phyloP scores from a whole-genome alignment of 2,888 invertebrate species.

The Agrilus biguttatus region DNA sequence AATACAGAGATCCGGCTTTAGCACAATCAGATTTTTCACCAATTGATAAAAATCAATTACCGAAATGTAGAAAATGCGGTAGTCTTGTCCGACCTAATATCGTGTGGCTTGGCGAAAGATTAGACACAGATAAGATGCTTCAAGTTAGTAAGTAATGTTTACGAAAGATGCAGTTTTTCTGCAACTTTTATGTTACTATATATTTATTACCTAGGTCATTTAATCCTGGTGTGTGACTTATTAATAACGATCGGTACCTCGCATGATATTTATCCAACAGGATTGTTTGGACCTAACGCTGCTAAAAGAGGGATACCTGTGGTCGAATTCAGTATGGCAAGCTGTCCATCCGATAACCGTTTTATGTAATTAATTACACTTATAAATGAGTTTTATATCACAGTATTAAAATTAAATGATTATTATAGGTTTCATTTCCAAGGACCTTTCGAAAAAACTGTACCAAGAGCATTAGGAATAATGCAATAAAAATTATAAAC shows the following conservation, averaged over 20 bases:
- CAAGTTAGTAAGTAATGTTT: constrained; percentile 41
- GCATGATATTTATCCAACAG: constrained; percentile 76
- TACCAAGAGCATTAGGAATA: constrained; percentile 23
- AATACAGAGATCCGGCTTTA: constrained; percentile 19
- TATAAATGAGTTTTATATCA: too few relatives aligned
- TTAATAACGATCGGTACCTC: constrained; percentile 78
- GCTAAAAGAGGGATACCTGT: constrained; percentile 59
- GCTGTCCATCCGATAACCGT: constrained; percentile 19
- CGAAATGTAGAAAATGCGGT: constrained; percentile 55
- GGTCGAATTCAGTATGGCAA: constrained; percentile 51
- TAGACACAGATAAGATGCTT: constrained; percentile 45
- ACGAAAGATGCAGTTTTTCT: background rate
- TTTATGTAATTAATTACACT: constrained; percentile 12
- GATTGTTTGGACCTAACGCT: constrained; percentile 70
- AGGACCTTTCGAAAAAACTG: constrained; percentile 24
- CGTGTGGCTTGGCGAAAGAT: constrained; percentile 77
- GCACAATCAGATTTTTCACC: constrained; percentile 35
- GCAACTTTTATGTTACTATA: background rate
- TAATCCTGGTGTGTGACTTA: constrained; percentile 56
- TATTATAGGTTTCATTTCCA: constrained; percentile 23
- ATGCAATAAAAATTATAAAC: too few relatives aligned
- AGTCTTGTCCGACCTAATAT: constrained; percentile 67
- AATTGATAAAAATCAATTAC: constrained; percentile 40
- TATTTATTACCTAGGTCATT: constrained; percentile 33
- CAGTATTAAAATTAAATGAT: background rate